These are phyloP conservation scores for Odocoileus hemionus DNA, from an alignment of 2,113 vertebrate species.

Conservation along the genomic window DNA sequence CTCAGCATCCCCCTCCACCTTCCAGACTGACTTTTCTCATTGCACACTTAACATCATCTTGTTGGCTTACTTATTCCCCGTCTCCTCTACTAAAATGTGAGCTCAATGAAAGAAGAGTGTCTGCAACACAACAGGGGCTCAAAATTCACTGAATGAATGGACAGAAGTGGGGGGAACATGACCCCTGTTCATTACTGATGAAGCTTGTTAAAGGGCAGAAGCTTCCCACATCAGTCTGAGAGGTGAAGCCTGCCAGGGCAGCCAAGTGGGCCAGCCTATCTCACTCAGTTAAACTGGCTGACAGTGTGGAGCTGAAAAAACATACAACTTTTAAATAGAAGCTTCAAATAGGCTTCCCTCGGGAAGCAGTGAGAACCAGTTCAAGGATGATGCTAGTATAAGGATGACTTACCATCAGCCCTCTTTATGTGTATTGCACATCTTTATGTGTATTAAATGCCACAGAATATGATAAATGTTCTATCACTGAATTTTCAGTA, in stretches of 20 bases:
- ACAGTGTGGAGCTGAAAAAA: neutral
- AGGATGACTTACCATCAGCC: neutral
- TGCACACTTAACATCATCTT: neutral
- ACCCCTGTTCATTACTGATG: neutral
- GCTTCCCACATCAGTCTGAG: neutral
- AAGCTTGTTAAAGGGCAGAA: neutral
- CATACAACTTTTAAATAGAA: neutral
- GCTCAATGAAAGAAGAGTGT: neutral
- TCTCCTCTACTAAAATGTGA: neutral
- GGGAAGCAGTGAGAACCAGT: neutral
- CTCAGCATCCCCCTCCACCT: neutral
- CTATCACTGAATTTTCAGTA: neutral
- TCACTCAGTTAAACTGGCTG: neutral
- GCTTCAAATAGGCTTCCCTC: neutral
- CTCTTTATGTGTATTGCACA: neutral
- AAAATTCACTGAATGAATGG: neutral
- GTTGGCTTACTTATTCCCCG: neutral
- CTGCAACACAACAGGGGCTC: neutral
- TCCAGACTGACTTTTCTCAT: neutral
- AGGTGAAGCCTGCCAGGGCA: neutral
- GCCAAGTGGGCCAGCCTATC: neutral
- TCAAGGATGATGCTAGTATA: neutral
- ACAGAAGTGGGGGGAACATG: neutral
- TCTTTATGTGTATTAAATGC: neutral
- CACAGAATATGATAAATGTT: neutral